Evolutionary conservation across 1,140 invertebrate genomes (phyloP), one percentile per base, ranked within the genome.

Genomic region (Atopsyche davidsoni): DNA sequence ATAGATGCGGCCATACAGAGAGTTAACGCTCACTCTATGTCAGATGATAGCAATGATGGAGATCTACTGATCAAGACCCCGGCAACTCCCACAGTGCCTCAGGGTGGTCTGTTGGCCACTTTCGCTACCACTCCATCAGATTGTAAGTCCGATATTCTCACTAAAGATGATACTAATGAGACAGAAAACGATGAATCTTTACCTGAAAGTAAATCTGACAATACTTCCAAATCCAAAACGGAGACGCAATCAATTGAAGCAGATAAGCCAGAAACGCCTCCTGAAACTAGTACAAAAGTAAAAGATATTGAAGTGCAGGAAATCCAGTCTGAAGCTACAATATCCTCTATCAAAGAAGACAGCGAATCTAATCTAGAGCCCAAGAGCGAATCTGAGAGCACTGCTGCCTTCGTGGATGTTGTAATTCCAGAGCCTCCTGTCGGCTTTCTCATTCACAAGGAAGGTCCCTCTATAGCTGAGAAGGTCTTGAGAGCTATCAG

Each of bases 391-490:
- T 69, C 77, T 1, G 76, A 79, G 53, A 76, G 66, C 58, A 66
- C 67, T 2, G 64, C 69, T 4, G 51, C 69, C 4, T 57, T 53
- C 22, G 64, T 69, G 21, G 72, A 75, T 43, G 70, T 73, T 0
- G 36, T 72, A 10, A 53, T 59, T 19, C 70, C 72, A 0, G 72
- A 73, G 57, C 72, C 72, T 1, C 72, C 70, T 4, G 67, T 67
- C 2, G 68, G 59, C 1, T 75, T 73, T 57, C 55, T 71, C 2
- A 57, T 75, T 19, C 72, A 73, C 46, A 68, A 70, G 0, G 70
- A 72, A 57, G 70, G 70, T 3, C 74, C 75, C 10, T 79, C 78
- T 53, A 79, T 79, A 55, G 77, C 78, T 2, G 78, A 79, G 51
- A 79, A 78, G 61, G 66, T 79, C 3, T 63, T 79, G 3, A 76